A percentile compares a stretch with the other conserved stretches of the same genome.
phyloP scores from a whole-genome alignment of 2,113 vertebrate species.

The Marmota flaviventris region DNA sequence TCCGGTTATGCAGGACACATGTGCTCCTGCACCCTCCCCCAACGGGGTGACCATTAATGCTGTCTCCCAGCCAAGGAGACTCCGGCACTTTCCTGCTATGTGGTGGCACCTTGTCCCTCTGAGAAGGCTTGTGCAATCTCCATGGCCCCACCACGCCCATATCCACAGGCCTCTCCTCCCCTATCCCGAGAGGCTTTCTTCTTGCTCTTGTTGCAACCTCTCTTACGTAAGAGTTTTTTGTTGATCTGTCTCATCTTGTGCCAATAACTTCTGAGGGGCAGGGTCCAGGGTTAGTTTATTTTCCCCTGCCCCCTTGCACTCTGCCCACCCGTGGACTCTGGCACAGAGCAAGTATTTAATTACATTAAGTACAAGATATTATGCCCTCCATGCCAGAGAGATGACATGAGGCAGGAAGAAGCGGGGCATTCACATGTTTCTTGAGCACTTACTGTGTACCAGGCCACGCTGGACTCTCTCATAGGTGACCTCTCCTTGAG shows the following conservation, averaged over 20 bases:
- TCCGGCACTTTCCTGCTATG: neutral
- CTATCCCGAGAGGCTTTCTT: neutral
- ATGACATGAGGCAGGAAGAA: neutral
- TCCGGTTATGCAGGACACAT: neutral
- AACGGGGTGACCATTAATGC: neutral
- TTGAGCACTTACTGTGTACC: neutral
- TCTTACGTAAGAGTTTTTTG: conserved; percentile 19
- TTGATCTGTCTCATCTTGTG: neutral
- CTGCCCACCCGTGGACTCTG: neutral
- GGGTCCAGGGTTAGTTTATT: neutral
- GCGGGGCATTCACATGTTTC: neutral
- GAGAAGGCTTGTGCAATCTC: neutral
- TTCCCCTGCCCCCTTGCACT: neutral
- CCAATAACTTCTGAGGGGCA: conserved; percentile 30
- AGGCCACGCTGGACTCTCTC: neutral
- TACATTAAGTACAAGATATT: neutral
- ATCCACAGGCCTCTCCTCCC: neutral
- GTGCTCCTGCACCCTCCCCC: fast-evolving
- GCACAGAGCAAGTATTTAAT: conserved; percentile 19
- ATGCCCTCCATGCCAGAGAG: neutral
- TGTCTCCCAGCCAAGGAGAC: neutral
- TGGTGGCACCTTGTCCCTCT: neutral
- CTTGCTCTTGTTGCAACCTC: neutral
- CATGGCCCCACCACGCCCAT: neutral
- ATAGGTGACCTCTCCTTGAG: neutral